Base-by-base conservation (phyloP, 2,888 invertebrate species). In the Galerucella nymphaeae region DNA sequence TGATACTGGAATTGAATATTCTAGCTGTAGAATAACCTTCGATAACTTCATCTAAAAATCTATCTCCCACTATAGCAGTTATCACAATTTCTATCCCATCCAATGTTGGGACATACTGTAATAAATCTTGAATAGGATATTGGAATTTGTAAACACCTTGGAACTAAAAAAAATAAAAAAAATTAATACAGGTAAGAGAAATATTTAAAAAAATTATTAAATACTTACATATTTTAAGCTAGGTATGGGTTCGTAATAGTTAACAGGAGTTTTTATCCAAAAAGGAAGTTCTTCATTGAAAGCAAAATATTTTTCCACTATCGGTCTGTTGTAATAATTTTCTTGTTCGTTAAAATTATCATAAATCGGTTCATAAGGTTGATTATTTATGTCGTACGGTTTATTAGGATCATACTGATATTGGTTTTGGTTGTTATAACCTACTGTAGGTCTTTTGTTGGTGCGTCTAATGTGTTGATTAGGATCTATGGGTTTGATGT, bases 1-100 rank as follows among this genome's bases (percentile, higher is more conserved):
- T 91, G 9, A 97, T 89, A 9, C 94, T 94, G 0, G 96, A 96
- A 87, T 96, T 96, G 84, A 93, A 96, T 65, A 98, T 92, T 78
- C 96, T 89, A 0, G 97, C 94, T 73, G 93, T 92, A 14, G 97
- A 94, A 88, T 92, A 96, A 0, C 98, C 98, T 76, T 94, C 93
- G 61, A 96, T 91, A 62, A 94, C 87, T 86, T 96, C 95, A 82
- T 96, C 93, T 71, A 95, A 89, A 87, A 95, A 96, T 64, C 92
- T 91, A 80, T 97, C 97, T 0, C 96, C 96, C 0, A 97, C 96
- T 0, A 93, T 93, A 0, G 96, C 97, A 0, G 93, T 93, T 66
- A 97, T 91, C 63, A 92, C 90, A 0, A 97, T 90, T 87, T 96
- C 96, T 87, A 95, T 91, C 1, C 93, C 94, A 75, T 93, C 93